Percentiles rank a stretch among this genome's conserved stretches.
Evolutionary conservation across 2,113 vertebrate species (phyloP).

Genomic region (Pseudorhombus dupliciocellatus): DNA sequence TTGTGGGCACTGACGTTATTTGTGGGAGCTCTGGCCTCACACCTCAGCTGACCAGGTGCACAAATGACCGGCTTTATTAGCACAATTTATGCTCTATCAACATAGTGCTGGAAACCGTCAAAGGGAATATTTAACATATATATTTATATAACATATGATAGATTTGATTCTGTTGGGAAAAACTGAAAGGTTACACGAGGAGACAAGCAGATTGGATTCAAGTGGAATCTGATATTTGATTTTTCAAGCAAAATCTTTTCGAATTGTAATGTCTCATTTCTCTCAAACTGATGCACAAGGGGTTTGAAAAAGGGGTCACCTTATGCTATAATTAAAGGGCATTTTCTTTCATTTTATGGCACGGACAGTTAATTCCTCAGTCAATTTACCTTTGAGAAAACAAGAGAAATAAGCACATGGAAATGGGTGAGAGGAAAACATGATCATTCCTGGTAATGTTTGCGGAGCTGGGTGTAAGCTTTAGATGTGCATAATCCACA

Average conservation of each 20-base stretch:
- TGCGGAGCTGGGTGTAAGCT: conserved; percentile 10
- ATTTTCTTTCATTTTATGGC: background rate
- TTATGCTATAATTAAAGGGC: background rate
- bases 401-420: background rate
- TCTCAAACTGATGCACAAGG: too few species aligned
- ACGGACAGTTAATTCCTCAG: too few species aligned
- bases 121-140: background rate
- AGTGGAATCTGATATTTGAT: too few species aligned
- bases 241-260: too few species aligned
- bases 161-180: background rate
- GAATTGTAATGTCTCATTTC: too few species aligned
- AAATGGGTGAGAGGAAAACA: conserved; percentile 5
- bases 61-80: background rate
- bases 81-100: background rate
- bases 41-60: too few species aligned
- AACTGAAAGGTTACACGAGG: background rate
- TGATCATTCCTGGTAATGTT: conserved; percentile 6
- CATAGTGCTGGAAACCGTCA: background rate
- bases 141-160: background rate
- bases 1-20: background rate
- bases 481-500: conserved; percentile 46
- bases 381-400: background rate
- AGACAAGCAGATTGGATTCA: background rate
- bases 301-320: too few species aligned
- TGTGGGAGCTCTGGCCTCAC: background rate